Evolutionary conservation across 2,888 invertebrate species (phyloP), one percentile per base, ranked within the genome.

Genomic region (Cephus nigrinus): DNA sequence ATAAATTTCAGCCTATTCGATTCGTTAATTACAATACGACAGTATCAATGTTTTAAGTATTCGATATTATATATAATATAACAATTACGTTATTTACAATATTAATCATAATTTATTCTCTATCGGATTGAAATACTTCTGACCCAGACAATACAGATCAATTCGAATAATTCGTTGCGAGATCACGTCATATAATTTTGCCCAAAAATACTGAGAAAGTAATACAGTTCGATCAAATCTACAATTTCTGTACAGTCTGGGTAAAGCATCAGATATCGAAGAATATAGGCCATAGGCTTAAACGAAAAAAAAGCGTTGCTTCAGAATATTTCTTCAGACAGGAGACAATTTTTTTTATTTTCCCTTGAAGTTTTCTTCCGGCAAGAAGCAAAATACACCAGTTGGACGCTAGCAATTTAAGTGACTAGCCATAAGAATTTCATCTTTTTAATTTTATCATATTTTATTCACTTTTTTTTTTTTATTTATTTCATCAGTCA

Each of bases 401-500:
- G 35, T 75, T 82, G 83, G 83, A 81, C 82, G 84, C 81, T 86
- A 87, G 86, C 84, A 87, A 88, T 89, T 87, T 23, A 86, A 89
- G 88, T 86, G 88, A 89, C 87, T 88, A 89, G 87, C 86, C 88
- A 88, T 55, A 55, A 55, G 55, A 15, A 40, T 40, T 40, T 15
- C 0, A 40, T 40, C 4, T 15, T 15, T 15, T 40, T 40, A 55
- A 55, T 23, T 40, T 55, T 55, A 55, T 55, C 40, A 23, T 55
- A 55, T 23, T 55, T 55, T 55, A 55, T 55, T 55, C 23, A 55
- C 55, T 23, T 55, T 55, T 23, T 40, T 23, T 40, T 23, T 40
- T 15, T 73, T 71, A 77, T 80, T 82, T 83, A 84, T 85, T 82
- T 86, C 78, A 86, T 88, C 89, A 88, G 89, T 89, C 89, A 84